Conservation (phyloP, 2,113 vertebrate genomes). For the Typhlomys cinereus region DNA sequence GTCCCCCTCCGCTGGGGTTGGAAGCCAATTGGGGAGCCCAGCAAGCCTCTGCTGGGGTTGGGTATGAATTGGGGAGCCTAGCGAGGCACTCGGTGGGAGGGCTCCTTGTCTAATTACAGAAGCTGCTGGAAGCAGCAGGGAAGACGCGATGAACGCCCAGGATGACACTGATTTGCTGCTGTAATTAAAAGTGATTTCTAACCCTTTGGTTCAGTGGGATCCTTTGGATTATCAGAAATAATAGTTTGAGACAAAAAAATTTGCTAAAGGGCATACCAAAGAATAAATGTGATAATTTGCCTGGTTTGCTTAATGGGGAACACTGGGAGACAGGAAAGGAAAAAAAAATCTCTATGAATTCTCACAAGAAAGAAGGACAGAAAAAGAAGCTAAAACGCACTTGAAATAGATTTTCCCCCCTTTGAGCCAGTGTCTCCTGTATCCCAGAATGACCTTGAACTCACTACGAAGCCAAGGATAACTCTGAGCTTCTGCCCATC, state of each 20-base stretch:
- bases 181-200: conserved; percentile 81
- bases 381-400: background rate
- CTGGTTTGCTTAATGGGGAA: conserved; percentile 31
- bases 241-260: conserved; percentile 43
- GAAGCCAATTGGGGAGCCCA: background rate
- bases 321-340: background rate
- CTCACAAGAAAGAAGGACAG: background rate
- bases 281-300: background rate
- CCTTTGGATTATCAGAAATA: conserved; percentile 64
- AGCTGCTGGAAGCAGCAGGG: conserved; percentile 57
- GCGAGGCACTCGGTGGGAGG: conserved; percentile 61
- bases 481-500: background rate
- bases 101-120: conserved; percentile 74
- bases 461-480: background rate
- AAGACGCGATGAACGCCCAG: conserved; percentile 68
- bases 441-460: background rate
- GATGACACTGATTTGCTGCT: conserved; percentile 67
- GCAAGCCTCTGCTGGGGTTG: background rate
- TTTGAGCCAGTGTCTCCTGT: no score
- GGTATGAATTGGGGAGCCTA: background rate
- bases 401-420: background rate
- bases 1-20: background rate
- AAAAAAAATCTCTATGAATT: background rate
- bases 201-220: conserved; percentile 60
- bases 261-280: conserved; percentile 62